A percentile compares a stretch with the other conserved stretches of the same genome.
Conservation (phyloP, 2,113 vertebrate species). For the Percina caprodes region DNA sequence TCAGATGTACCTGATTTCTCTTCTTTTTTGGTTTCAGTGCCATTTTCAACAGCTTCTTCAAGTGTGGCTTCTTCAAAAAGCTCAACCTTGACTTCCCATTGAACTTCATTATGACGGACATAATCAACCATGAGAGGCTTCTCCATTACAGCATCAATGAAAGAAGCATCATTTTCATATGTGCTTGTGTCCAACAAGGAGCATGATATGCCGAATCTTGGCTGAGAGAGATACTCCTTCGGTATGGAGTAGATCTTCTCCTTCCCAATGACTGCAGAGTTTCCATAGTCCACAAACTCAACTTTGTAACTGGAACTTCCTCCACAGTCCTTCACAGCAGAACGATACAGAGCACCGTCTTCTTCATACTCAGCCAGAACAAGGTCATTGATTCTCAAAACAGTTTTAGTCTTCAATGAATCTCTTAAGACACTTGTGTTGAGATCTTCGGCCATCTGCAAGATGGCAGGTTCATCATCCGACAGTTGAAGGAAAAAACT, state of each 20-base stretch:
- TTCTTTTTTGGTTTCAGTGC: neutral
- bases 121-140: constrained; percentile 86
- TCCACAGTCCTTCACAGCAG: constrained; percentile 79
- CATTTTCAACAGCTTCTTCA: constrained; percentile 4
- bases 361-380: constrained; percentile 80
- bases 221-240: constrained; percentile 77
- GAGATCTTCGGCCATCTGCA: constrained; percentile 82
- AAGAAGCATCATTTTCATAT: constrained; percentile 66
- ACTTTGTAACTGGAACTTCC: constrained; percentile 73
- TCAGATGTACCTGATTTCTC: neutral
- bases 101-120: constrained; percentile 72
- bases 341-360: constrained; percentile 86
- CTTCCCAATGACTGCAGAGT: constrained; percentile 74
- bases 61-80: constrained; percentile 57
- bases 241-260: constrained; percentile 82
- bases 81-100: constrained; percentile 85
- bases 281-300: constrained; percentile 93
- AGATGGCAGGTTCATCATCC: constrained; percentile 83
- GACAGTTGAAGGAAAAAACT: constrained; percentile 88
- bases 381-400: constrained; percentile 74
- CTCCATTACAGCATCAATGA: constrained; percentile 73
- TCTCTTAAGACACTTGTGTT: constrained; percentile 68
- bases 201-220: constrained; percentile 85
- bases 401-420: constrained; percentile 33
- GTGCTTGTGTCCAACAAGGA: constrained; percentile 75